These are phyloP conservation scores for Maniola jurtina DNA, from an alignment of 1,140 invertebrate species.

Conservation along the genomic window DNA sequence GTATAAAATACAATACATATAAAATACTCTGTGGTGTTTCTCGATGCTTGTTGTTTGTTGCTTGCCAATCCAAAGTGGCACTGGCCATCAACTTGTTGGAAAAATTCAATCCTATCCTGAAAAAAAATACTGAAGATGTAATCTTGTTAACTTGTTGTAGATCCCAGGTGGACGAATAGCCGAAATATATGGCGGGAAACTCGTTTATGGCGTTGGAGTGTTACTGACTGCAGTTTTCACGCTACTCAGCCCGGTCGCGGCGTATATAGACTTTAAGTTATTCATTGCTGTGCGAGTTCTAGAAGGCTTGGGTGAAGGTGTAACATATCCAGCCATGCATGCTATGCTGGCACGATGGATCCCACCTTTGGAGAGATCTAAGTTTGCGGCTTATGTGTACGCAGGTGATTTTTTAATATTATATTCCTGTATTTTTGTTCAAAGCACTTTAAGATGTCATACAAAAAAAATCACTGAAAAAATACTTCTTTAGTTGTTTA, in stretches of 20 bases:
- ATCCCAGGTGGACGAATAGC: conserved; percentile 91
- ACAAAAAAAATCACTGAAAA: too few species aligned
- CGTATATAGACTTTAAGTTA: conserved; percentile 83
- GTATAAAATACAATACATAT: too few species aligned
- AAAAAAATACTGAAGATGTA: too few species aligned
- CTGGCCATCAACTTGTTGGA: too few species aligned
- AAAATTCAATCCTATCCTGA: too few species aligned
- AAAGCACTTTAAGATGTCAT: too few species aligned
- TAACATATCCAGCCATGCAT: conserved; percentile 91
- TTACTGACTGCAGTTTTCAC: conserved; percentile 89
- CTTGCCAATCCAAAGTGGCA: too few species aligned
- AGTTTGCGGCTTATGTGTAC: conserved; percentile 89
- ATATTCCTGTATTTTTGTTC: not conserved
- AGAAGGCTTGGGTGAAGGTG: conserved; percentile 93
- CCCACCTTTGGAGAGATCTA: conserved; percentile 88
- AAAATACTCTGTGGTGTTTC: too few species aligned
- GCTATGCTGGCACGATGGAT: conserved; percentile 91
- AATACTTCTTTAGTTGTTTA: too few species aligned
- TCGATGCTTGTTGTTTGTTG: too few species aligned
- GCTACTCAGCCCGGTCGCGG: conserved; percentile 86
- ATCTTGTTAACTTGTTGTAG: conserved; percentile 36
- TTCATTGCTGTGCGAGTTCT: conserved; percentile 89
- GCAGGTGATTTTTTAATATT: conserved; percentile 77
- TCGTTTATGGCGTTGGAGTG: conserved; percentile 88
- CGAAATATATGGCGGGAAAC: conserved; percentile 88